Evolutionary conservation across 2,797 vertebrate species (phyloP).

Genomic region (Schizothorax lantsangensis): DNA sequence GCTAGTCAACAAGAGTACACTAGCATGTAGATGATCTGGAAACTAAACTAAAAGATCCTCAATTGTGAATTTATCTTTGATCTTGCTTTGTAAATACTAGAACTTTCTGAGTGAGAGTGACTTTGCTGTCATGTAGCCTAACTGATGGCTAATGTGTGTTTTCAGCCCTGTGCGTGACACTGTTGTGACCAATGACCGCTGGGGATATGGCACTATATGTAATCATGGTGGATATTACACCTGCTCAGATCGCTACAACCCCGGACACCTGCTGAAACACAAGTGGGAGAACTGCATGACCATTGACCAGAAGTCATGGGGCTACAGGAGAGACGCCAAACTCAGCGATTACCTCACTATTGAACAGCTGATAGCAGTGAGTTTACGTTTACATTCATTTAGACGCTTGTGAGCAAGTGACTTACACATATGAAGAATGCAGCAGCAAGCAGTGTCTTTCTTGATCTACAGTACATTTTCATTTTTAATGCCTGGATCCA

Average conservation of each 20-base stretch:
- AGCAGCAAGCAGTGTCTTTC: neutral
- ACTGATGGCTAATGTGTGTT: slow-evolving; percentile 10
- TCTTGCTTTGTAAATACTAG: neutral
- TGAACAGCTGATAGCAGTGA: slow-evolving; percentile 84
- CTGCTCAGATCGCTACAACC: slow-evolving; percentile 90
- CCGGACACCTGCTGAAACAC: slow-evolving; percentile 87
- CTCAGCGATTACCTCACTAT: slow-evolving; percentile 85
- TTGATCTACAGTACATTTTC: neutral
- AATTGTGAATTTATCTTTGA: neutral
- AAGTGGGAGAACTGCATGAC: slow-evolving; percentile 99
- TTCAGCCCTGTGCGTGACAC: slow-evolving; percentile 90
- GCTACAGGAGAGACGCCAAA: slow-evolving; percentile 86
- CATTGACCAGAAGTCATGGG: slow-evolving; percentile 92
- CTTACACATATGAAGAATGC: neutral
- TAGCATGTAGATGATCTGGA: neutral
- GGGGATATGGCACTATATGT: slow-evolving; percentile 87
- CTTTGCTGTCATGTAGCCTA: neutral
- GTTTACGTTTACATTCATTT: slow-evolving; percentile 18
- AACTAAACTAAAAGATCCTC: neutral
- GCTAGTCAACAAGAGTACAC: neutral
- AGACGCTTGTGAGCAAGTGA: neutral
- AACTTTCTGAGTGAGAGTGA: neutral
- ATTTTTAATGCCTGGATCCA: neutral
- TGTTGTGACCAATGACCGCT: slow-evolving; percentile 96
- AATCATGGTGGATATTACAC: slow-evolving; percentile 93